Evolutionary conservation across 2,113 vertebrate genomes (phyloP).

Genomic region (Salvelinus alpinus): DNA sequence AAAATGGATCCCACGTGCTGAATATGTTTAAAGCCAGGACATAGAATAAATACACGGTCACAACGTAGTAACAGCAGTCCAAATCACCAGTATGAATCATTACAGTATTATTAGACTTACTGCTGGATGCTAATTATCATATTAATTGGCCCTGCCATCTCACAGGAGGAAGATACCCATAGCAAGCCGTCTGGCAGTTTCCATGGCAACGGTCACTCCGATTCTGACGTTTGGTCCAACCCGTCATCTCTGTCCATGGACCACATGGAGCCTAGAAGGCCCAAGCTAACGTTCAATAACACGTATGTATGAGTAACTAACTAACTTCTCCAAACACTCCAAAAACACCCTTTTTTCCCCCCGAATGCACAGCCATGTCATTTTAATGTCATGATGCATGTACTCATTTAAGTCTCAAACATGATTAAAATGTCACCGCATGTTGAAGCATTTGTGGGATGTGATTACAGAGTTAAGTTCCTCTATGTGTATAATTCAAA

Average conservation of each 20-base stretch:
- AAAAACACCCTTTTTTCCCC: background rate
- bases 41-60: slow-evolving; percentile 9
- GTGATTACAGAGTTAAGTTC: background rate
- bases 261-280: slow-evolving; percentile 81
- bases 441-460: background rate
- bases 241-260: slow-evolving; percentile 75
- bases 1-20: slow-evolving; percentile 34
- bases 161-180: slow-evolving; percentile 79
- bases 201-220: slow-evolving; percentile 84
- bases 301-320: slow-evolving; percentile 77
- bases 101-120: slow-evolving; percentile 18
- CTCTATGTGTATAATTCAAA: background rate
- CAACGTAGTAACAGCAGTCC: background rate
- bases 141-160: slow-evolving; percentile 36
- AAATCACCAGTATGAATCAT: slow-evolving; percentile 9
- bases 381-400: background rate
- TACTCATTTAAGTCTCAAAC: background rate
- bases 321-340: background rate
- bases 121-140: slow-evolving; percentile 21
- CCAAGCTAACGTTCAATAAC: slow-evolving; percentile 89
- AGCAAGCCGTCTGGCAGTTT: slow-evolving; percentile 74
- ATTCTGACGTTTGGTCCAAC: slow-evolving; percentile 84
- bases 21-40: slow-evolving; percentile 19
- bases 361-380: background rate
- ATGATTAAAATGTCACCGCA: background rate